phyloP scores from a whole-genome alignment of 2,888 invertebrate genomes.

The Leptinotarsa tumamoca region DNA sequence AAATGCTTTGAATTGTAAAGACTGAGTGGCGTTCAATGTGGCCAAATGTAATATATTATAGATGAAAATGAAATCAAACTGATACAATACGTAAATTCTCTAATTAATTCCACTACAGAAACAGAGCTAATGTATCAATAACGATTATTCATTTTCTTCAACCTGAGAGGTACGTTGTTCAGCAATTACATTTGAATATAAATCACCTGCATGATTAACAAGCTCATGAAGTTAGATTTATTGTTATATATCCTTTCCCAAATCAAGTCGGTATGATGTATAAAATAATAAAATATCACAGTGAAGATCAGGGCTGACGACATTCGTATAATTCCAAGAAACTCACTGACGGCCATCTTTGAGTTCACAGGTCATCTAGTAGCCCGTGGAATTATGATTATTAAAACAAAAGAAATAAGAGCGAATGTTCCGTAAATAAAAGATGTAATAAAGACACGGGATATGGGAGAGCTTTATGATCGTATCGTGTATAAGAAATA shows the following conservation, averaged over 20 bases:
- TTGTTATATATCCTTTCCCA: conserved; percentile 44
- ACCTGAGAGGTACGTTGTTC: conserved; percentile 39
- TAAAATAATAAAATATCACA: conserved; percentile 48
- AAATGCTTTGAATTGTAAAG: too few relatives aligned
- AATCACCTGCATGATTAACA: conserved; percentile 52
- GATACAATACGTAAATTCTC: neutral
- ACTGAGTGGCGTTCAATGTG: too few relatives aligned
- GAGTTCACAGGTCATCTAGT: conserved; percentile 51
- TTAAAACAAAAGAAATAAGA: conserved; percentile 52
- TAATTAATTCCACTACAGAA: conserved; percentile 30
- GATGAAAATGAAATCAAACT: neutral
- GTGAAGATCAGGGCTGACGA: conserved; percentile 51
- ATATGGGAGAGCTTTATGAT: conserved; percentile 44
- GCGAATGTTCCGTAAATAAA: conserved; percentile 47
- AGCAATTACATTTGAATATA: conserved; percentile 47
- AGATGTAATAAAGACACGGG: conserved; percentile 47
- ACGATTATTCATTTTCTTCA: conserved; percentile 41
- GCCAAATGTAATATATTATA: neutral
- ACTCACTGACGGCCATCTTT: conserved; percentile 50
- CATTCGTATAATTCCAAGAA: conserved; percentile 49
- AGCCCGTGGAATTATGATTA: conserved; percentile 51
- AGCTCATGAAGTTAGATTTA: conserved; percentile 48
- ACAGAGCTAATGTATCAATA: conserved; percentile 31
- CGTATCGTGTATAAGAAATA: conserved; percentile 48
- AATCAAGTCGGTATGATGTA: conserved; percentile 36